A percentile compares a stretch with the other conserved stretches of the same genome.
Evolutionary conservation across 1,140 invertebrate genomes (phyloP).

Genomic region (Nasonia vitripennis): DNA sequence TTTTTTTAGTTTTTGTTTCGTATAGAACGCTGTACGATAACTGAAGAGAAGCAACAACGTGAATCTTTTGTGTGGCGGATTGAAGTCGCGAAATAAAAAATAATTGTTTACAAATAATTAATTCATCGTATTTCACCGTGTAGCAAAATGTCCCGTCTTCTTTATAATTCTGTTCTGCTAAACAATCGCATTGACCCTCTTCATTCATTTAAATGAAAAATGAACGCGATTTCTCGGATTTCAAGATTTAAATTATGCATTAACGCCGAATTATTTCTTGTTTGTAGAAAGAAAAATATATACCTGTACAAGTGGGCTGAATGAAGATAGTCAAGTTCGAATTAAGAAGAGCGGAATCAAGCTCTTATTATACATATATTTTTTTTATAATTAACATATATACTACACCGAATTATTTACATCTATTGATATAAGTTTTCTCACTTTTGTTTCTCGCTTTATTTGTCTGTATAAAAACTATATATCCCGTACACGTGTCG

Average conservation of each 20-base stretch:
- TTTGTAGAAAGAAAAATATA: background rate
- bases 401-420: conserved; percentile 27
- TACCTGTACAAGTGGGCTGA: background rate
- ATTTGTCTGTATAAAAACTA: conserved; percentile 33
- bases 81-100: background rate
- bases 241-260: background rate
- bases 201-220: background rate
- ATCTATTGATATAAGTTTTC: conserved; percentile 30
- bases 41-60: background rate
- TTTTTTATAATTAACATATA: conserved; percentile 29
- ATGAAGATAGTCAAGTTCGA: background rate
- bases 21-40: background rate
- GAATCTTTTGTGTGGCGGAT: background rate
- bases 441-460: conserved; percentile 31
- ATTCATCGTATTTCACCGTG: background rate
- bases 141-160: background rate
- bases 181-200: background rate
- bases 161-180: background rate
- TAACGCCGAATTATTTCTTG: background rate
- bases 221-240: background rate
- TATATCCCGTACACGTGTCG: conserved; percentile 22
- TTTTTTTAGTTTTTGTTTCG: background rate
- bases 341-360: conserved; percentile 3
- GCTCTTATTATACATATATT: background rate
- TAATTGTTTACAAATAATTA: background rate